Evolutionary conservation across 1,140 invertebrate genomes (phyloP), one percentile per base, ranked within the genome.

Genomic region (Bemisia tabaci): DNA sequence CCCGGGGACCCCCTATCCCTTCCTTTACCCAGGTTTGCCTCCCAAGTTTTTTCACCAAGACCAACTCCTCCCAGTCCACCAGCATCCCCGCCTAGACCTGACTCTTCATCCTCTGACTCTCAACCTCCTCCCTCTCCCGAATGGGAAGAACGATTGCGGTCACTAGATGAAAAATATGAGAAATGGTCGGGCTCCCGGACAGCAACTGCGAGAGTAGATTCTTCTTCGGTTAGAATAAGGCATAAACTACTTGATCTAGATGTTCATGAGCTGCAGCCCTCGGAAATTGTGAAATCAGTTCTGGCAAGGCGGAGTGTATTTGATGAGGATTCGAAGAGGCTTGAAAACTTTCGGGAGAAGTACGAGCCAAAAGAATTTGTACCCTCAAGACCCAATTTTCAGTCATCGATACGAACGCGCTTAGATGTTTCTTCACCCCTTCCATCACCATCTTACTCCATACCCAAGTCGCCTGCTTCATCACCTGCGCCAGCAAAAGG

Each of bases 221-320:
- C 81, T 1, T 74, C 78, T 2, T 75, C 76, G 68, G 79, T 83
- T 59, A 81, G 81, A 75, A 81, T 85, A 68, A 80, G 84, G 0
- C 86, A 86, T 69, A 85, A 87, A 71, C 79, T 89, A 48, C 79
- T 88, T 23, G 87, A 90, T 69, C 79, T 91, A 59, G 88, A 90
- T 72, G 80, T 87, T 9, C 83, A 85, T 70, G 87, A 90, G 73
- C 82, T 91, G 65, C 87, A 95, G 74, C 94, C 93, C 1, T 96
- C 94, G 1, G 94, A 96, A 70, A 95, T 97, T 68, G 89, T 95
- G 2, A 92, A 94, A 73, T 92, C 91, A 17, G 83, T 98, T 62
- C 80, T 97, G 68, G 90, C 93, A 9, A 94, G 93, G 74, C 86
- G 89, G 63, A 95, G 91, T 64, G 92, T 97, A 12, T 96, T 97